Evolutionary conservation across 1,140 invertebrate genomes (phyloP).

Genomic region (Heliothis subflexa): DNA sequence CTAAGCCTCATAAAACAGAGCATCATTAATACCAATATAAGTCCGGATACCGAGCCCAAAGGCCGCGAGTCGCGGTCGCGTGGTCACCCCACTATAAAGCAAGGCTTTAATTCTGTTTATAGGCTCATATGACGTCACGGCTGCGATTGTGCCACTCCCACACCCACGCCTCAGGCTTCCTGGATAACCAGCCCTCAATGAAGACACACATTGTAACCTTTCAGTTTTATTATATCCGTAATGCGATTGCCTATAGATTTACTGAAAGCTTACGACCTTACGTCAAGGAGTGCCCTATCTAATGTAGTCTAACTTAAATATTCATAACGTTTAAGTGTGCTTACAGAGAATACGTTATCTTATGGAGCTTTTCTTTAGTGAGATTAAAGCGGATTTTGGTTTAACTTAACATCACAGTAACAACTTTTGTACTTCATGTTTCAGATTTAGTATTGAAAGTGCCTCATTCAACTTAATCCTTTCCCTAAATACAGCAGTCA

Average conservation of each 20-base stretch:
- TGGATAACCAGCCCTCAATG: background rate
- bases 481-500: no score
- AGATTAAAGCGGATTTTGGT: background rate
- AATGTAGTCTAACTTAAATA: background rate
- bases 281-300: background rate
- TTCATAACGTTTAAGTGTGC: slow-evolving; percentile 6
- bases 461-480: no score
- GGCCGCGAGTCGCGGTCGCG: slow-evolving; percentile 1
- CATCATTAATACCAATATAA: slow-evolving; percentile 40
- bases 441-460: background rate
- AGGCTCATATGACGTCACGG: slow-evolving; percentile 33
- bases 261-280: background rate
- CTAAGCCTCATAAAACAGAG: background rate
- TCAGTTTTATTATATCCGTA: slow-evolving; percentile 16
- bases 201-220: slow-evolving; percentile 13
- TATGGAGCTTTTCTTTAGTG: background rate
- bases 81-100: slow-evolving; percentile 21
- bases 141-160: slow-evolving; percentile 29
- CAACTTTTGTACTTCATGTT: no score
- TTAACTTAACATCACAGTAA: background rate
- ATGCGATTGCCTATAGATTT: slow-evolving; percentile 5
- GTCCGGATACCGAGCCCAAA: slow-evolving; percentile 26
- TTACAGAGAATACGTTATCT: background rate
- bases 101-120: slow-evolving; percentile 29
- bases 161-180: slow-evolving; percentile 6